Conservation (phyloP, 2,888 invertebrate species). For the Frankliniella intonsa region DNA sequence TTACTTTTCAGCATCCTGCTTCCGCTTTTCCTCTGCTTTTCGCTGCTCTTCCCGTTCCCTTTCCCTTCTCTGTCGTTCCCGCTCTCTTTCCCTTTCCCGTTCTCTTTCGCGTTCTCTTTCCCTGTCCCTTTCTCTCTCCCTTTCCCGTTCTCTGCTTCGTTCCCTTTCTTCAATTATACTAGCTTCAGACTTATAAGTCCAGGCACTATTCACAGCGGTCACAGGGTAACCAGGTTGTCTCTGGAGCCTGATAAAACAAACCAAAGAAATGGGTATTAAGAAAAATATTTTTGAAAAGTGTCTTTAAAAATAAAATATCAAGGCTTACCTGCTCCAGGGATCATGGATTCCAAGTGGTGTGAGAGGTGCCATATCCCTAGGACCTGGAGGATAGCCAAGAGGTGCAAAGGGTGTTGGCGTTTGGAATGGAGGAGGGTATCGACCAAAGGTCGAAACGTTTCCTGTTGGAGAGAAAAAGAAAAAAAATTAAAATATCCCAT, state of each 20-base stretch:
- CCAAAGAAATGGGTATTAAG: constrained; percentile 34
- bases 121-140: constrained; percentile 46
- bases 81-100: constrained; percentile 55
- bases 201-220: constrained; percentile 51
- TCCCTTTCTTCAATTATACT: constrained; percentile 51
- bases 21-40: constrained; percentile 48
- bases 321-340: constrained; percentile 61
- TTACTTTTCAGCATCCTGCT: constrained; percentile 51
- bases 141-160: constrained; percentile 42
- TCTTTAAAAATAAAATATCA: constrained; percentile 13
- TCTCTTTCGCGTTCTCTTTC: constrained; percentile 57
- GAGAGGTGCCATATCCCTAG: constrained; percentile 54
- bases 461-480: constrained; percentile 33
- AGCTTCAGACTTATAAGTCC: constrained; percentile 65
- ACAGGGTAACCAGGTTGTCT: constrained; percentile 37
- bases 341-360: constrained; percentile 54
- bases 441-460: constrained; percentile 69
- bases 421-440: constrained; percentile 66
- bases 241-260: constrained; percentile 50
- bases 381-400: constrained; percentile 40
- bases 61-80: constrained; percentile 44
- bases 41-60: constrained; percentile 39
- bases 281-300: neutral
- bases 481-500: constrained; percentile 28
- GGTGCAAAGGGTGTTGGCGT: constrained; percentile 63